phyloP scores from a whole-genome alignment of 2,888 invertebrate genomes.

The Microctonus hyperodae region DNA sequence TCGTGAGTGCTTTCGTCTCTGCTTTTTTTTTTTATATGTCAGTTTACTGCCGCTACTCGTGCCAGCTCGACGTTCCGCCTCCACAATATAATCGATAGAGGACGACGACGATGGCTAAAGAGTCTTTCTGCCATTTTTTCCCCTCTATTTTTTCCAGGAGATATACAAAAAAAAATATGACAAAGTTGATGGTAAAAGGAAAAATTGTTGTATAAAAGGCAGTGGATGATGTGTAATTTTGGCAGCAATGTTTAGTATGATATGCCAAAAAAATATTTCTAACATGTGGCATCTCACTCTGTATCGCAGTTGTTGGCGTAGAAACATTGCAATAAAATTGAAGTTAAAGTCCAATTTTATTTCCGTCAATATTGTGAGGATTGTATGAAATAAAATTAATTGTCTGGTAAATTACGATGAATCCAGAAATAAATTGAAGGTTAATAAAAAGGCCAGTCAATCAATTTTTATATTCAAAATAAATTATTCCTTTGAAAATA shows the following conservation, averaged over 20 bases:
- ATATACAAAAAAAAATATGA: background rate
- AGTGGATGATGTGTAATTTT: conserved; percentile 1
- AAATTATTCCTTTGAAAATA: background rate
- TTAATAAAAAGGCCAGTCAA: background rate
- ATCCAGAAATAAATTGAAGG: background rate
- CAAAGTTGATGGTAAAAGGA: background rate
- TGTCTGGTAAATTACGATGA: background rate
- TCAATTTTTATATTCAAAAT: background rate
- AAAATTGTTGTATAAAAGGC: background rate
- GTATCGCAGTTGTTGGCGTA: background rate
- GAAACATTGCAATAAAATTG: background rate
- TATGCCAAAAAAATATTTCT: background rate
- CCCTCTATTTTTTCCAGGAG: too few relatives aligned
- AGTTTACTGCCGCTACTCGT: background rate
- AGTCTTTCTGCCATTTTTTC: background rate
- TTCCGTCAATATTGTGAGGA: background rate
- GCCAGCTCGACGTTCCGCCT: background rate
- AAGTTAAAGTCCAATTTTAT: background rate
- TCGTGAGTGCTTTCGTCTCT: too few relatives aligned
- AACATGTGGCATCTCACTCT: background rate
- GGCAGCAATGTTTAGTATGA: background rate
- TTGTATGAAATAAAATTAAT: background rate
- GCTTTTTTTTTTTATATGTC: background rate
- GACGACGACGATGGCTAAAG: background rate
- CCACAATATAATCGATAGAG: conserved; percentile 6